Percentiles rank a stretch among this genome's conserved stretches.
Evolutionary conservation across 2,888 invertebrate species (phyloP).

Genomic region (Nomada fabriciana): DNA sequence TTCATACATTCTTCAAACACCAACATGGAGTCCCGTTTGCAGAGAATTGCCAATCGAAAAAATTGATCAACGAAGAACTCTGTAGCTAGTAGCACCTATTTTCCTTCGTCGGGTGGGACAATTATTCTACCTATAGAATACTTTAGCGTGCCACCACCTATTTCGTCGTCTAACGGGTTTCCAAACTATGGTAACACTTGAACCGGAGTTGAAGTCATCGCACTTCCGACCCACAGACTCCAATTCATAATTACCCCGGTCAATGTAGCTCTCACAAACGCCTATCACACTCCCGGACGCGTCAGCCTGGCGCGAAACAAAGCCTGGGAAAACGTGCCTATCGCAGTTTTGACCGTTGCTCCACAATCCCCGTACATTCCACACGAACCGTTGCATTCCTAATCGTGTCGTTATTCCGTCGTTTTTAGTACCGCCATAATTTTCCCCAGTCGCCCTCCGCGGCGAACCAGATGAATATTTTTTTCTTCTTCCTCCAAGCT

Average conservation of each 20-base stretch:
- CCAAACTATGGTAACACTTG: background rate
- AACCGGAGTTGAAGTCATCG: background rate
- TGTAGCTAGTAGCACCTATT: no score
- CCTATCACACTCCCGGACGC: background rate
- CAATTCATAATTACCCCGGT: background rate
- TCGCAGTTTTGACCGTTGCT: conserved; percentile 30
- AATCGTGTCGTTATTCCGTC: conserved; percentile 15
- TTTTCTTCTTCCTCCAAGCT: background rate
- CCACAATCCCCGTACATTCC: conserved; percentile 42
- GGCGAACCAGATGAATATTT: background rate
- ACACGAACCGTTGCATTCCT: conserved; percentile 28
- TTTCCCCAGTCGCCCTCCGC: background rate
- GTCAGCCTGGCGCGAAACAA: conserved; percentile 49
- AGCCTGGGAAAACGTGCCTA: conserved; percentile 42
- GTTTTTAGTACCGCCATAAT: conserved; percentile 25
- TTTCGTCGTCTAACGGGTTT: background rate
- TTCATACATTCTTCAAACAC: no score
- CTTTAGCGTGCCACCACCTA: no score
- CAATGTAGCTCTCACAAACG: background rate
- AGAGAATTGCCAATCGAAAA: no score
- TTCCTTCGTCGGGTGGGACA: no score
- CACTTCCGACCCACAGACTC: background rate
- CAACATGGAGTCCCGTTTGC: no score
- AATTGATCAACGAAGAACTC: no score
- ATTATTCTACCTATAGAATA: no score